Evolutionary conservation across 1,140 invertebrate species (phyloP).

Genomic region (Dendroctonus ponderosae): DNA sequence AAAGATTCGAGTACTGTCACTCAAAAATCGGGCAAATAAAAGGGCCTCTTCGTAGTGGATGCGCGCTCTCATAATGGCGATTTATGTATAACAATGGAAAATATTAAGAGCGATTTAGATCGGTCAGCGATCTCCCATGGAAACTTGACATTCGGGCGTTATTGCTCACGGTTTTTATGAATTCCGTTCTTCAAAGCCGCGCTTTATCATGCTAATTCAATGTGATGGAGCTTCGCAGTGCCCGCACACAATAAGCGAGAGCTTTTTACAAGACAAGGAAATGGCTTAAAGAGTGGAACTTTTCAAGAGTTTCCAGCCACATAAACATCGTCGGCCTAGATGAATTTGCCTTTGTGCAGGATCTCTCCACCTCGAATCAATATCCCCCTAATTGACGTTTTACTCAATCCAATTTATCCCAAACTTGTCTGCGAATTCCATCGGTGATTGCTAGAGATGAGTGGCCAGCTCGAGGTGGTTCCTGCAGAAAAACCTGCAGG

Average conservation of each 20-base stretch:
- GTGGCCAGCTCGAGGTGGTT: not conserved
- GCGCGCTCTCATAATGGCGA: slow-evolving; percentile 15
- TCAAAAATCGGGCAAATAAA: slow-evolving; percentile 24
- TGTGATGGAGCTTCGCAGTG: too few relatives aligned
- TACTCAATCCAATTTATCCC: slow-evolving; percentile 20
- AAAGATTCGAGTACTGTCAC: slow-evolving; percentile 19
- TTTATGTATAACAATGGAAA: slow-evolving; percentile 29
- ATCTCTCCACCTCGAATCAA: slow-evolving; percentile 20
- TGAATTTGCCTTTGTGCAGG: slow-evolving; percentile 16
- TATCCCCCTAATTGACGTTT: slow-evolving; percentile 21
- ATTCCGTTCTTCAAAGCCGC: not conserved
- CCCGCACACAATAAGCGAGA: not conserved
- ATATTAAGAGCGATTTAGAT: slow-evolving; percentile 28
- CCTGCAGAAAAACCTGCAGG: not conserved
- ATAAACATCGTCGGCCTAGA: not conserved
- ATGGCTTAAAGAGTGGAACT: not conserved
- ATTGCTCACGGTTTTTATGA: slow-evolving; percentile 10
- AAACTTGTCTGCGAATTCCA: slow-evolving; percentile 16
- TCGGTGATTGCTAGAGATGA: not conserved
- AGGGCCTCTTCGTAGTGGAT: slow-evolving; percentile 16
- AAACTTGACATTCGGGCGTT: slow-evolving; percentile 12
- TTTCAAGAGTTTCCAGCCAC: too few relatives aligned
- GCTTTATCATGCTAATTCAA: not conserved
- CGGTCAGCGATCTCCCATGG: slow-evolving; percentile 8
- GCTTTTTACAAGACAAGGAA: not conserved